Conservation (phyloP, 1,140 invertebrate genomes). For the Lordiphosa stackelbergi region DNA sequence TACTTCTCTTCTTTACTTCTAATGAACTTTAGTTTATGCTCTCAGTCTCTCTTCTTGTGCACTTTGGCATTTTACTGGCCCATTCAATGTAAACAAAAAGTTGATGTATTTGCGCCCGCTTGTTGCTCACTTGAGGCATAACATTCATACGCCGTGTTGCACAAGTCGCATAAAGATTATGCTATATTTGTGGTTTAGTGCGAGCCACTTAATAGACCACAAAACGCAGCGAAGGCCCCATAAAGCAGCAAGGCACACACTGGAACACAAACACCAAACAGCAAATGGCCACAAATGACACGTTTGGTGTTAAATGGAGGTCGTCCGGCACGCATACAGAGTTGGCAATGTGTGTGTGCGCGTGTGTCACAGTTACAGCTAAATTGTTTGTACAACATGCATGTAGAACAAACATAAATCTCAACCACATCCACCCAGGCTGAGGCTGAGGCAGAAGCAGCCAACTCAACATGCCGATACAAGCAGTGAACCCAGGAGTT, state of each 20-base stretch:
- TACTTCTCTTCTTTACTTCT: conserved; percentile 35
- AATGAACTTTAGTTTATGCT: conserved; percentile 56
- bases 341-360: conserved; percentile 7
- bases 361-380: conserved; percentile 60
- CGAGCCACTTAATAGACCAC: conserved; percentile 71
- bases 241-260: conserved; percentile 32
- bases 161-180: conserved; percentile 64
- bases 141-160: conserved; percentile 48
- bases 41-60: conserved; percentile 12
- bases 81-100: conserved; percentile 29
- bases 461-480: conserved; percentile 10
- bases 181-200: conserved; percentile 61
- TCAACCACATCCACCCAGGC: conserved; percentile 28
- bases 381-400: conserved; percentile 74
- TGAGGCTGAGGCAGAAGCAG: conserved; percentile 29
- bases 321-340: conserved; percentile 49
- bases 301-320: conserved; percentile 74
- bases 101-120: conserved; percentile 32
- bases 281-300: conserved; percentile 72
- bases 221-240: conserved; percentile 60
- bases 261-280: conserved; percentile 23
- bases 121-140: conserved; percentile 59
- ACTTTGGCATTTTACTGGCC: conserved; percentile 49
- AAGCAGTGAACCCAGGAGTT: conserved; percentile 1
- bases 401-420: conserved; percentile 73